Conservation (phyloP, 2,888 invertebrate species). For the Tanaodytes sp. region DNA sequence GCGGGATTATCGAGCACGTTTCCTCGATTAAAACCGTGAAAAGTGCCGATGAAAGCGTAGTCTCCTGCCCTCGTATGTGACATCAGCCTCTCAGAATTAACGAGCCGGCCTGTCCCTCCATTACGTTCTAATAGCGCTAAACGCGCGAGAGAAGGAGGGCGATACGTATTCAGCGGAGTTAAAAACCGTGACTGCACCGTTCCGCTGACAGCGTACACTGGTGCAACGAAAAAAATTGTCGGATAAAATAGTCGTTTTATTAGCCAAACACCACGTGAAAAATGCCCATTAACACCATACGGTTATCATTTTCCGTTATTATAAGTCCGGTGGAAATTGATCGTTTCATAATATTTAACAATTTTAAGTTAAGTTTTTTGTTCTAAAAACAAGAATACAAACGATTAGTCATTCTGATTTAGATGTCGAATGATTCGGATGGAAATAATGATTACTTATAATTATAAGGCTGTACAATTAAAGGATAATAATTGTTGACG, state of each 20-base stretch:
- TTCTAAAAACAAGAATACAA: too few species aligned
- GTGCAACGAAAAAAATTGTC: slow-evolving; percentile 13
- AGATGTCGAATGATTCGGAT: too few species aligned
- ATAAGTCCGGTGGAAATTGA: too few species aligned
- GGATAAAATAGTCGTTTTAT: slow-evolving; percentile 33
- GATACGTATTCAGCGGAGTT: slow-evolving; percentile 61
- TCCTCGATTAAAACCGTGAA: slow-evolving; percentile 53
- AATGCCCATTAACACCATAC: too few species aligned
- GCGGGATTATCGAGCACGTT: slow-evolving; percentile 45
- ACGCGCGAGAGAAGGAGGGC: slow-evolving; percentile 57
- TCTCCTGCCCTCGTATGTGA: slow-evolving; percentile 32
- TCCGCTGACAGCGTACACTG: slow-evolving; percentile 14
- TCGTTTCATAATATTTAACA: too few species aligned
- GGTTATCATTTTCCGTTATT: too few species aligned
- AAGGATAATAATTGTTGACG: too few species aligned
- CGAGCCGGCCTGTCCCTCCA: slow-evolving; percentile 58
- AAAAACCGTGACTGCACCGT: slow-evolving; percentile 67
- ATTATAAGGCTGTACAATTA: too few species aligned
- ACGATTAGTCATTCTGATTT: too few species aligned
- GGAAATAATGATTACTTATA: too few species aligned
- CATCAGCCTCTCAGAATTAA: slow-evolving; percentile 48
- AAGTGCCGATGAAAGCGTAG: slow-evolving; percentile 46
- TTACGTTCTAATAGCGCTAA: slow-evolving; percentile 68
- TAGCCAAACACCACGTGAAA: slow-evolving; percentile 10
- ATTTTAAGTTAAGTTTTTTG: too few species aligned